Evolutionary conservation across 2,888 invertebrate species (phyloP).

Genomic region (Argyra leucocephala): DNA sequence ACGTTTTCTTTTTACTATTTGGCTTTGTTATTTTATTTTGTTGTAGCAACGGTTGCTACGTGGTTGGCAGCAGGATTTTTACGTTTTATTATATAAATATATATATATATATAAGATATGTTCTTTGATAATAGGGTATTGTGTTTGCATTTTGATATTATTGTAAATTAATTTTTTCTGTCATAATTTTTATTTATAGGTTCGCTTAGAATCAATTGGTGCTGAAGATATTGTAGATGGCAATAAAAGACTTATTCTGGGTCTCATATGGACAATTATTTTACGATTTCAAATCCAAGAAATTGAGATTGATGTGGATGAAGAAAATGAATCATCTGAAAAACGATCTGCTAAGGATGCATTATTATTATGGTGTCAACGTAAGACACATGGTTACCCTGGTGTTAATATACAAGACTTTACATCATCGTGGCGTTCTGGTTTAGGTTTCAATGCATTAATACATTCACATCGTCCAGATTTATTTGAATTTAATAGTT

Average conservation of each 20-base stretch:
- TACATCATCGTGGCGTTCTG: conserved; percentile 89
- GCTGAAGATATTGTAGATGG: conserved; percentile 99
- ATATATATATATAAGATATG: too few relatives aligned
- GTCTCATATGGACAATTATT: conserved; percentile 98
- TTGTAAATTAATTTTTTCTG: not conserved
- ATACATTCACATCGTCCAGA: conserved; percentile 97
- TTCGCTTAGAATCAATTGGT: conserved; percentile 94
- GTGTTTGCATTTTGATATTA: too few relatives aligned
- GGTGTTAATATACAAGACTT: conserved; percentile 84
- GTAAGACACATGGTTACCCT: conserved; percentile 91
- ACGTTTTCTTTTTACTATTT: too few relatives aligned
- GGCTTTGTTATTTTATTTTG: too few relatives aligned
- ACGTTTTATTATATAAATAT: too few relatives aligned
- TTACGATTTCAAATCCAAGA: conserved; percentile 97
- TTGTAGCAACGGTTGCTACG: too few relatives aligned
- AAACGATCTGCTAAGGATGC: conserved; percentile 99
- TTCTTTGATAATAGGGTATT: too few relatives aligned
- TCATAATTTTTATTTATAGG: conserved; percentile 47
- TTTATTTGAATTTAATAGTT: conserved; percentile 74
- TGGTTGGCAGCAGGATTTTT: too few relatives aligned
- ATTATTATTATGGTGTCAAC: conserved; percentile 93
- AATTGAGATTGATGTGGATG: conserved; percentile 94
- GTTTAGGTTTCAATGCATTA: conserved; percentile 95
- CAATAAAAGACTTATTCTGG: conserved; percentile 91
- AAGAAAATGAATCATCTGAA: conserved; percentile 92